Percentiles rank a stretch among this genome's conserved stretches.
Conservation (phyloP, 2,888 invertebrate genomes). For the Dryococelus australis region DNA sequence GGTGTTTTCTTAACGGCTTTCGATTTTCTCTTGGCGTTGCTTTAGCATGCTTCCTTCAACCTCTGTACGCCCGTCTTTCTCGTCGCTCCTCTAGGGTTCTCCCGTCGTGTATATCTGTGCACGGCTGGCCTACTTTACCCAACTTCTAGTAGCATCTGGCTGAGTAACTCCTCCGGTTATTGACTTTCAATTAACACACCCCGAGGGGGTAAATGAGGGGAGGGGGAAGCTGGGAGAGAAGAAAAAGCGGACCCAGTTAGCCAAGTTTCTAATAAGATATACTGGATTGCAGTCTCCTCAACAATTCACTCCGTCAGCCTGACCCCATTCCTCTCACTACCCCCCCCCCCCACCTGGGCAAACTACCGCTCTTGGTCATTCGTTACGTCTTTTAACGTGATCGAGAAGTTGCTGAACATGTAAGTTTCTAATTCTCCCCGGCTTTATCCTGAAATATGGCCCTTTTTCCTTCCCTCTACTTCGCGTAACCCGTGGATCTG, state of each 20-base stretch:
- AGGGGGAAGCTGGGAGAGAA: background rate
- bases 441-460: background rate
- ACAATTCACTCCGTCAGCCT: slow-evolving; percentile 7
- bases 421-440: background rate
- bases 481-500: no score
- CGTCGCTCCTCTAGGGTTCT: background rate
- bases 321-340: no score
- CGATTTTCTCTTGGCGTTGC: background rate
- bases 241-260: background rate
- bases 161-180: slow-evolving; percentile 2
- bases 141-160: background rate
- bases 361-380: background rate
- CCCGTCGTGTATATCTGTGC: background rate
- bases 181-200: background rate
- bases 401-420: background rate
- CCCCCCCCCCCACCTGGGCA: background rate
- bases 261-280: slow-evolving; percentile 11
- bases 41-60: background rate
- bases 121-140: background rate
- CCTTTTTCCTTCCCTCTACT: no score
- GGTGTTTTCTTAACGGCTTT: background rate
- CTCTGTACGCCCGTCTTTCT: background rate
- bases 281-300: background rate
- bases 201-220: background rate
- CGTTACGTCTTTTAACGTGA: background rate